A percentile compares a stretch with the other conserved stretches of the same genome.
phyloP scores from a whole-genome alignment of 1,140 invertebrate genomes.

The Drosophila ananassae region DNA sequence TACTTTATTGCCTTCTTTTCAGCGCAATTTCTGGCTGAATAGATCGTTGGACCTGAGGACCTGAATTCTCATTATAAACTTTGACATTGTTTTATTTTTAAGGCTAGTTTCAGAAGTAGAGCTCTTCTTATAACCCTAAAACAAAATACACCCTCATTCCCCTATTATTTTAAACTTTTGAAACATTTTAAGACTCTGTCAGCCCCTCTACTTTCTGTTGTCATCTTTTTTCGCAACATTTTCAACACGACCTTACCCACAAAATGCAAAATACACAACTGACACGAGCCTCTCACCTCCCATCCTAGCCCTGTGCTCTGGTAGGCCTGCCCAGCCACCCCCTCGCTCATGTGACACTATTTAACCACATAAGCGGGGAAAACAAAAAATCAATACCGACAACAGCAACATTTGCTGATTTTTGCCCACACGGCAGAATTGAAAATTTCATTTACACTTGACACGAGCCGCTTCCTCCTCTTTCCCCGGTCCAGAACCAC shows the following conservation, averaged over 20 bases:
- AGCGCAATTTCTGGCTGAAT: neutral
- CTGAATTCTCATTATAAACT: constrained; percentile 47
- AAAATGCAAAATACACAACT: constrained; percentile 28
- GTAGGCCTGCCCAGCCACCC: neutral
- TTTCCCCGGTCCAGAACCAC: neutral
- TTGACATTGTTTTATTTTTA: neutral
- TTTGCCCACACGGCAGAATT: constrained; percentile 66
- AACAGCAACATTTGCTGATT: constrained; percentile 51
- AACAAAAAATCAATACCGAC: constrained; percentile 70
- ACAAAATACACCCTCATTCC: too few relatives aligned
- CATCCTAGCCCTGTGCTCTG: neutral
- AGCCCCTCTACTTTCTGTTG: constrained; percentile 5
- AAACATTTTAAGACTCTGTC: neutral
- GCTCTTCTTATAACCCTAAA: too few relatives aligned
- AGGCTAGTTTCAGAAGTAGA: too few relatives aligned
- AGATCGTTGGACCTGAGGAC: constrained; percentile 7
- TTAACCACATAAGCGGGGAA: constrained; percentile 41
- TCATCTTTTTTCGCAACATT: constrained; percentile 50
- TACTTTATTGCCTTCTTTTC: constrained; percentile 2
- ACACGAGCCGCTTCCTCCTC: constrained; percentile 36
- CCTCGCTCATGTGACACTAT: constrained; percentile 36
- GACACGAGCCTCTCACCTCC: neutral
- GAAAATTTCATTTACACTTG: constrained; percentile 78
- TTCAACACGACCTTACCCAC: constrained; percentile 62
- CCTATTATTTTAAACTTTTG: neutral